Conservation (phyloP, 1,140 invertebrate genomes). For the Cydia splendana region DNA sequence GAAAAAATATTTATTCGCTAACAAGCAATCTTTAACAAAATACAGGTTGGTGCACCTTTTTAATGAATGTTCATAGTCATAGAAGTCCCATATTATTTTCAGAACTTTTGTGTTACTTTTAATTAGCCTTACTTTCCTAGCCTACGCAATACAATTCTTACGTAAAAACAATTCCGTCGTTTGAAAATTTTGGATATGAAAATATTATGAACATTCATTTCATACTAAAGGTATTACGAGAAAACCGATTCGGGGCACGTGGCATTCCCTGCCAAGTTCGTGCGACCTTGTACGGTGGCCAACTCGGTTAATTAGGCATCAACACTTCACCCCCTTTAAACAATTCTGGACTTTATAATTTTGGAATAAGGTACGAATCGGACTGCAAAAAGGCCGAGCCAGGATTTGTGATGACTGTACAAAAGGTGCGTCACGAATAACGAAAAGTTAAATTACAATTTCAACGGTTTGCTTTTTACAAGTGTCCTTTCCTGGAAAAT, state of each 20-base stretch:
- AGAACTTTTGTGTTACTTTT: too few relatives aligned
- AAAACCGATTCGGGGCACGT: slow-evolving; percentile 18
- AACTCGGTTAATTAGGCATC: slow-evolving; percentile 20
- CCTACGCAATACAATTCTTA: too few relatives aligned
- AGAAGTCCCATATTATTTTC: too few relatives aligned
- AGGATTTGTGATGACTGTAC: slow-evolving; percentile 1
- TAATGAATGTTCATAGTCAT: too few relatives aligned
- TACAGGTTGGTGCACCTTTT: too few relatives aligned
- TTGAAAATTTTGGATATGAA: not conserved
- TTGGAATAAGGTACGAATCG: not conserved
- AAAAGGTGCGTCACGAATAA: slow-evolving; percentile 19
- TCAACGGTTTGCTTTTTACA: not conserved
- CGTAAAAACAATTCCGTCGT: not conserved
- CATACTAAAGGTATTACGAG: slow-evolving; percentile 16
- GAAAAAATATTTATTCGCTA: too few relatives aligned
- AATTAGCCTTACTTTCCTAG: too few relatives aligned
- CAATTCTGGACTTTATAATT: not conserved
- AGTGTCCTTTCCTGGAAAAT: too few relatives aligned
- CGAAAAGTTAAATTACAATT: slow-evolving; percentile 22
- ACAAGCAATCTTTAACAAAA: too few relatives aligned
- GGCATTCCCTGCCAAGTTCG: slow-evolving; percentile 28
- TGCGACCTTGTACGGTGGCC: slow-evolving; percentile 18
- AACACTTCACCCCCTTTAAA: not conserved
- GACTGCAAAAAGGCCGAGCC: not conserved
- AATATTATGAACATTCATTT: slow-evolving; percentile 29